phyloP scores from a whole-genome alignment of 1,140 invertebrate species.

The Bombyx mori region DNA sequence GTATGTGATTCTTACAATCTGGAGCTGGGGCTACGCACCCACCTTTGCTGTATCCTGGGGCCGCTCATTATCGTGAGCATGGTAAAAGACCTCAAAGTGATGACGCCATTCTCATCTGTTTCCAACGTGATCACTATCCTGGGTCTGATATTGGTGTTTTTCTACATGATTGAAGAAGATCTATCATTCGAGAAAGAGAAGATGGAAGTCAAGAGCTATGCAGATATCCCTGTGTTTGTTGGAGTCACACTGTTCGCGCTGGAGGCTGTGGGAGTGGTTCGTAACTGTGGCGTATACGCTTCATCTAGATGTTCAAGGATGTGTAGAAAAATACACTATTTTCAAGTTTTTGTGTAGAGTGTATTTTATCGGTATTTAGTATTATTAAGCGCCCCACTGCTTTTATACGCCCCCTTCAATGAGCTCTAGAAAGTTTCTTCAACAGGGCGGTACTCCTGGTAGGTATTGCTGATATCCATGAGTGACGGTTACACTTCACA shows the following conservation, averaged over 20 bases:
- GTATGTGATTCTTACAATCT: slow-evolving; percentile 35
- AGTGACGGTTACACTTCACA: too few species aligned
- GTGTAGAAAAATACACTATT: too few species aligned
- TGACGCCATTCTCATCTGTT: slow-evolving; percentile 81
- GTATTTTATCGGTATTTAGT: too few species aligned
- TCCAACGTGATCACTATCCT: slow-evolving; percentile 79
- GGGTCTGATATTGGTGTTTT: slow-evolving; percentile 80
- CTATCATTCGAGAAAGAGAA: slow-evolving; percentile 63
- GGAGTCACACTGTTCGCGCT: slow-evolving; percentile 86
- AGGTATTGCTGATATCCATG: too few species aligned
- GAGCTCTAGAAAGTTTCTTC: too few species aligned
- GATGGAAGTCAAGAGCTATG: slow-evolving; percentile 42
- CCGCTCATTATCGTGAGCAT: slow-evolving; percentile 81
- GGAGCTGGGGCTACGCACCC: slow-evolving; percentile 61
- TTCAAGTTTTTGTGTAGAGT: too few species aligned
- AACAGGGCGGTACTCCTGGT: too few species aligned
- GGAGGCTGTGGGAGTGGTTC: slow-evolving; percentile 85
- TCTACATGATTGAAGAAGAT: slow-evolving; percentile 75
- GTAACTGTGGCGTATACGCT: slow-evolving; percentile 23
- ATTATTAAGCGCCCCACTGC: too few species aligned
- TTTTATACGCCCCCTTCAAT: too few species aligned
- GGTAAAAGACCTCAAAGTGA: slow-evolving; percentile 79
- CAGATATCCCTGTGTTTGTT: slow-evolving; percentile 77
- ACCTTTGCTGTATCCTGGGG: slow-evolving; percentile 77
- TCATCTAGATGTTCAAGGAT: too few species aligned